phyloP scores from a whole-genome alignment of 30 jellyfish, hydroid and myxozoan species.

The Nemopilema nomurai region DNA sequence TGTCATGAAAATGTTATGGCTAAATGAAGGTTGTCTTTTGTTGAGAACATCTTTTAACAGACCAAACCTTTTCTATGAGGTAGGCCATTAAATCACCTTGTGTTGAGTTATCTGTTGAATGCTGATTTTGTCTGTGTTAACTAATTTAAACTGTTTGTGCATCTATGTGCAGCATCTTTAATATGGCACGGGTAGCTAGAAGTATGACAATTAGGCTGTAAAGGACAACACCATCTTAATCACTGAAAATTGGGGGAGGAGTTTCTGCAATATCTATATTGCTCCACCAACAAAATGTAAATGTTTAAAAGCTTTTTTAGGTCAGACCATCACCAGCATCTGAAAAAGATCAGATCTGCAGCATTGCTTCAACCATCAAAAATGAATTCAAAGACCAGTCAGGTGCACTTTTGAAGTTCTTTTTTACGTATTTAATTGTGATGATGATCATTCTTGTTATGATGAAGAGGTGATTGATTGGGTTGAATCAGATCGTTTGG shows the following conservation, averaged over 20 bases:
- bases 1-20: conserved; percentile 58
- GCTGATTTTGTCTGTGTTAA: too few species aligned
- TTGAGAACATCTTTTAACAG: conserved; percentile 84
- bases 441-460: neutral
- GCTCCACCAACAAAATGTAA: too few species aligned
- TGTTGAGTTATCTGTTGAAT: neutral
- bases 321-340: conserved; percentile 14
- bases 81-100: neutral
- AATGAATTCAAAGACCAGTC: conserved; percentile 2
- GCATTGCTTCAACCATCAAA: conserved; percentile 5
- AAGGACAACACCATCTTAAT: too few species aligned
- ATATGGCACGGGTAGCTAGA: too few species aligned
- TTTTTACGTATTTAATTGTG: neutral
- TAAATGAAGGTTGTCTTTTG: conserved; percentile 68
- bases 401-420: too few species aligned
- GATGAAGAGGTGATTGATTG: too few species aligned
- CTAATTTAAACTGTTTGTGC: too few species aligned
- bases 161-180: too few species aligned
- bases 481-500: too few species aligned
- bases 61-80: conserved; percentile 90
- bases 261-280: too few species aligned
- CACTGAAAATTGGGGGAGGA: too few species aligned
- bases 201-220: too few species aligned
- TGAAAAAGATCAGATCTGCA: conserved; percentile 4
- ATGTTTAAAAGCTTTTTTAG: neutral